Conservation (phyloP, 2,113 vertebrate genomes). For the Myotis davidii region DNA sequence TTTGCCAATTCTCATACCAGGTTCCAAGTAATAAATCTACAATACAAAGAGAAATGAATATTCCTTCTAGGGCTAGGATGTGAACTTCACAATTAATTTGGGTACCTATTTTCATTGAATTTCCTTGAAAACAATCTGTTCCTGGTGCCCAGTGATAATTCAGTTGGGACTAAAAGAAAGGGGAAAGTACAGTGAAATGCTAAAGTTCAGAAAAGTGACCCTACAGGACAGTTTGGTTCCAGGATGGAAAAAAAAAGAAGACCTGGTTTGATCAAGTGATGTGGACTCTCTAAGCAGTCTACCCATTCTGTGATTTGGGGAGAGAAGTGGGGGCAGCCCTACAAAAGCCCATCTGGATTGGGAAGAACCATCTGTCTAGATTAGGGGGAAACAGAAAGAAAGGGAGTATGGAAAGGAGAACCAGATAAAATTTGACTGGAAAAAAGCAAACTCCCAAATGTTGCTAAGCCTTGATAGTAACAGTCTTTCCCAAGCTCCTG, state of each 20-base stretch:
- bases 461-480: conserved; percentile 46
- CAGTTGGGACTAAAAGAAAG: conserved; percentile 16
- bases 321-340: not conserved
- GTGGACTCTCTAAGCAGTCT: not conserved
- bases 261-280: not conserved
- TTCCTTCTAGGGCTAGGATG: conserved; percentile 70
- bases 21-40: conserved; percentile 74
- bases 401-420: conserved; percentile 29
- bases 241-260: not conserved
- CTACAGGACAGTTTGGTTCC: conserved; percentile 16
- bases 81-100: conserved; percentile 62
- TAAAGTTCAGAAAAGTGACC: conserved; percentile 28
- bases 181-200: not conserved
- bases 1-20: conserved; percentile 73
- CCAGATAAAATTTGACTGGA: conserved; percentile 32
- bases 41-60: conserved; percentile 67
- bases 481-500: conserved; percentile 50
- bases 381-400: not conserved
- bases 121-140: conserved; percentile 64
- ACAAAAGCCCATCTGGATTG: not conserved
- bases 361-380: not conserved
- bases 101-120: conserved; percentile 69
- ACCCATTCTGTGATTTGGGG: not conserved
- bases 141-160: conserved; percentile 62
- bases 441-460: not conserved